Percentiles rank a stretch among this genome's conserved stretches.
phyloP scores from a whole-genome alignment of 2,888 invertebrate species.

The Polietes domitor region DNA sequence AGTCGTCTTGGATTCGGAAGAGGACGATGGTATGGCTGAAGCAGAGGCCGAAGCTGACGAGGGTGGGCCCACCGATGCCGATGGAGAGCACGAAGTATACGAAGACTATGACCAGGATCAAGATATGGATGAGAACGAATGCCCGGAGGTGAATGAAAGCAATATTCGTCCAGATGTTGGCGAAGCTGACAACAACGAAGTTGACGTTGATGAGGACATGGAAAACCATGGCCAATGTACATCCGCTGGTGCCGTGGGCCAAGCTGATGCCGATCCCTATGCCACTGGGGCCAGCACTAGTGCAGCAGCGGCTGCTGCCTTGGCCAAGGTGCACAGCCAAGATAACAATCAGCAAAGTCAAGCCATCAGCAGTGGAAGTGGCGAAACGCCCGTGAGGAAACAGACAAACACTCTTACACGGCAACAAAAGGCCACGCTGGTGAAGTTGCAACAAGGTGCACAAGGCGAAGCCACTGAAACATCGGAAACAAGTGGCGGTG shows the following conservation, averaged over 20 bases:
- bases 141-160: slow-evolving; percentile 81
- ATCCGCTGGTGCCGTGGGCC: slow-evolving; percentile 78
- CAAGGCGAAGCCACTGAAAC: slow-evolving; percentile 92
- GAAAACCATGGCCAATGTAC: slow-evolving; percentile 84
- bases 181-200: slow-evolving; percentile 83
- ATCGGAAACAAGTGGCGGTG: slow-evolving; percentile 86
- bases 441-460: slow-evolving; percentile 79
- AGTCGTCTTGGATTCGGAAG: slow-evolving; percentile 90
- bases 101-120: slow-evolving; percentile 83
- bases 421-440: slow-evolving; percentile 75
- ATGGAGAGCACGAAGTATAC: slow-evolving; percentile 83
- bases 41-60: slow-evolving; percentile 82
- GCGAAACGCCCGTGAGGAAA: slow-evolving; percentile 81
- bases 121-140: slow-evolving; percentile 83
- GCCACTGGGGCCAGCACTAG: slow-evolving; percentile 73
- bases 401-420: slow-evolving; percentile 76
- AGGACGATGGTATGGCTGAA: slow-evolving; percentile 82
- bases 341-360: slow-evolving; percentile 84
- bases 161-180: slow-evolving; percentile 80
- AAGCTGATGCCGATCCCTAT: slow-evolving; percentile 78
- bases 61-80: slow-evolving; percentile 81
- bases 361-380: slow-evolving; percentile 90
- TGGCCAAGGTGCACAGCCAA: slow-evolving; percentile 73
- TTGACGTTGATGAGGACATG: slow-evolving; percentile 85
- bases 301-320: slow-evolving; percentile 69